Percentiles rank a stretch among this genome's conserved stretches.
phyloP scores from a whole-genome alignment of 1,140 invertebrate genomes.

The Cotesia glomerata region DNA sequence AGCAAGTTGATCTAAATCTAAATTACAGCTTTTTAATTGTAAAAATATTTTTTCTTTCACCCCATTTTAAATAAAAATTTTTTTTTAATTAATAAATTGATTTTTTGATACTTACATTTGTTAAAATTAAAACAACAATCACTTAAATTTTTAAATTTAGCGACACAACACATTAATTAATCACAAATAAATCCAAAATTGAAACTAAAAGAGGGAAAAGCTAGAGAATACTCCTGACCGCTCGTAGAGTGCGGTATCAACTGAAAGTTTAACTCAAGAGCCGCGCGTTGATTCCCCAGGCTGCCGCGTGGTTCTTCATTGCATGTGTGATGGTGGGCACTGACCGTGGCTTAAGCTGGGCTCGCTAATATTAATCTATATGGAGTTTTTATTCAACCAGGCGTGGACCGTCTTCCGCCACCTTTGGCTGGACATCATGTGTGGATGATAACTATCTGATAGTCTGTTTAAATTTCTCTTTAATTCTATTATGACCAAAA shows the following conservation, averaged over 20 bases:
- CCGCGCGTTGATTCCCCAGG: conserved; percentile 28
- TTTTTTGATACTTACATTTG: background rate
- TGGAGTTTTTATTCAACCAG: conserved; percentile 29
- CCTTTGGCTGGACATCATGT: background rate
- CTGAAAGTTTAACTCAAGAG: conserved; percentile 34
- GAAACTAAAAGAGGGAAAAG: background rate
- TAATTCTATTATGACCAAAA: too few relatives aligned
- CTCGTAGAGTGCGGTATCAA: conserved; percentile 26
- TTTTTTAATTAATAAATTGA: too few relatives aligned
- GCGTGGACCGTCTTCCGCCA: conserved; percentile 16
- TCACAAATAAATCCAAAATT: background rate
- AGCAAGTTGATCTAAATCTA: conserved; percentile 13
- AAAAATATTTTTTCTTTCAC: background rate
- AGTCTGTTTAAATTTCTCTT: background rate
- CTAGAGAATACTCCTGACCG: conserved; percentile 24
- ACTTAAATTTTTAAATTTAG: too few relatives aligned
- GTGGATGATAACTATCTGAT: too few relatives aligned
- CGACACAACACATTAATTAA: background rate
- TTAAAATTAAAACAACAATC: too few relatives aligned
- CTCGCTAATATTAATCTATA: conserved; percentile 25
- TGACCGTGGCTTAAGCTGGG: conserved; percentile 33
- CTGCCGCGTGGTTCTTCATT: conserved; percentile 12
- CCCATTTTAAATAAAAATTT: background rate
- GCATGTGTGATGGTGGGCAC: conserved; percentile 30
- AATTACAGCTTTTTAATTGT: conserved; percentile 5